Percentiles rank a stretch among this genome's conserved stretches.
Evolutionary conservation across 30 jellyfish, hydroid and myxozoan species (phyloP).

Genomic region (Phacellophora camtschatica): DNA sequence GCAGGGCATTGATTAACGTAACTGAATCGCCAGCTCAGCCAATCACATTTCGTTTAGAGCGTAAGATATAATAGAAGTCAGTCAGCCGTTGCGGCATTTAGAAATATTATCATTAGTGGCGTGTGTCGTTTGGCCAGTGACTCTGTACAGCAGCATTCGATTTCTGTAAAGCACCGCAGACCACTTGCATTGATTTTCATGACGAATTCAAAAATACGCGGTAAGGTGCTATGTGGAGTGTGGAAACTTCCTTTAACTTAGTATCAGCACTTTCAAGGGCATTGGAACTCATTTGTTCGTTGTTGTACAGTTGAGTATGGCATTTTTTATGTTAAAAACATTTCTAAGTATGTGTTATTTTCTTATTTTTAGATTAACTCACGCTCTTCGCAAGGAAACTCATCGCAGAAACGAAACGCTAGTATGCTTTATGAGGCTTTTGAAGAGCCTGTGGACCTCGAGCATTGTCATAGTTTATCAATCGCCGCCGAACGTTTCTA

Average conservation of each 20-base stretch:
- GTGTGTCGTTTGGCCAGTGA: slow-evolving; percentile 23
- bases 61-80: slow-evolving; percentile 52
- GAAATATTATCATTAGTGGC: slow-evolving; percentile 15
- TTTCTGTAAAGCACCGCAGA: slow-evolving; percentile 70
- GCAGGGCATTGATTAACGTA: slow-evolving; percentile 32
- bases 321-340: neutral
- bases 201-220: slow-evolving; percentile 62
- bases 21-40: slow-evolving; percentile 4
- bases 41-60: slow-evolving; percentile 29
- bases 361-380: slow-evolving; percentile 4
- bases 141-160: slow-evolving; percentile 69
- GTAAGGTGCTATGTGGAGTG: slow-evolving; percentile 26
- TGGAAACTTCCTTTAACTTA: neutral
- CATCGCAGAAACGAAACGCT: slow-evolving; percentile 10
- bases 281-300: too few relatives aligned
- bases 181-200: slow-evolving; percentile 54
- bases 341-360: slow-evolving; percentile 23
- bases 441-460: slow-evolving; percentile 59
- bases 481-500: slow-evolving; percentile 58
- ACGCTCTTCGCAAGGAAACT: neutral
- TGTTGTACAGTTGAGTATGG: neutral
- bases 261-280: neutral
- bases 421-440: slow-evolving; percentile 70
- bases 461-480: slow-evolving; percentile 47
- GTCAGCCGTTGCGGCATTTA: slow-evolving; percentile 50